phyloP scores from a whole-genome alignment of 2,113 vertebrate species.

The Campylomormyrus numenius region DNA sequence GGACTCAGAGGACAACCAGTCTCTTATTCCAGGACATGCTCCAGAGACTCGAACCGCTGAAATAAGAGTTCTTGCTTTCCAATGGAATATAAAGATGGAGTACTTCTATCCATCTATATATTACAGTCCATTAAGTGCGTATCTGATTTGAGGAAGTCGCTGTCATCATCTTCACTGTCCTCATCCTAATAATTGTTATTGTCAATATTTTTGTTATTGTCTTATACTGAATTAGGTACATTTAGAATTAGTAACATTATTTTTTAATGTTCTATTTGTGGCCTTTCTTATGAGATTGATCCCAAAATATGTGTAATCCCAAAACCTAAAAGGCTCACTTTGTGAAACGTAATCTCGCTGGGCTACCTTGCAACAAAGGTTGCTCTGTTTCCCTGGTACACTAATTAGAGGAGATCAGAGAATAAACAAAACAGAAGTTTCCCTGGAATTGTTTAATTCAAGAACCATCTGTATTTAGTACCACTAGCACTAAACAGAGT shows the following conservation, averaged over 20 bases:
- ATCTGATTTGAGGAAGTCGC: background rate
- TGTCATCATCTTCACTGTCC: background rate
- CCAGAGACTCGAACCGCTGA: background rate
- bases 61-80: background rate
- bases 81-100: background rate
- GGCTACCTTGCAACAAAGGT: background rate
- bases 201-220: background rate
- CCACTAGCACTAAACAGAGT: slow-evolving; percentile 21
- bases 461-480: background rate
- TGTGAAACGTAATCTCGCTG: background rate
- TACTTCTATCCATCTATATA: background rate
- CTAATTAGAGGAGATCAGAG: background rate
- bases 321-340: background rate
- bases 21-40: background rate
- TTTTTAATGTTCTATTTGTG: background rate
- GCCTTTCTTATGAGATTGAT: background rate
- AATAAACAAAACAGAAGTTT: background rate
- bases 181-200: background rate
- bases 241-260: background rate
- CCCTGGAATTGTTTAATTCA: background rate
- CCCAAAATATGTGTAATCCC: background rate
- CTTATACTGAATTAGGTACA: background rate
- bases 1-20: background rate
- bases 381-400: background rate
- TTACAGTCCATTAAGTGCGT: background rate